Evolutionary conservation across 2,888 invertebrate genomes (phyloP), one percentile per base, ranked within the genome.

Genomic region (Tachina lurida): DNA sequence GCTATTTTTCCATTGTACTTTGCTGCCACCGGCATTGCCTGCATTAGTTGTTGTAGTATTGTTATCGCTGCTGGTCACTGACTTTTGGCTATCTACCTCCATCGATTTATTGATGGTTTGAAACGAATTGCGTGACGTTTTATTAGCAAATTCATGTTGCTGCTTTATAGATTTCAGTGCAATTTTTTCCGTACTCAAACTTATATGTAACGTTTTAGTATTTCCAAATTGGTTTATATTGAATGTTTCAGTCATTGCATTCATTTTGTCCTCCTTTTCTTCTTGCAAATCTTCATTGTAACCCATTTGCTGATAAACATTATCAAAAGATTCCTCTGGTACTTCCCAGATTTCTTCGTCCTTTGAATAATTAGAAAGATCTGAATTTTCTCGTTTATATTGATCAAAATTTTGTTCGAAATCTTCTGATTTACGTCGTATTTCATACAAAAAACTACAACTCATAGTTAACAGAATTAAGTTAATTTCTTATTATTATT

Each of bases 181-280:
- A 43, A 91, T 91, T 88, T 91, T 89, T 17, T 90, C 88, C 1
- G 87, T 73, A 75, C 87, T 90, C 54, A 91, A 84, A 52, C 88
- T 88, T 5, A 91, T 41, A 49, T 68, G 81, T 12, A 85, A 43
- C 13, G 49, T 60, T 52, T 70, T 19, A 83, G 78, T 43, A 89
- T 87, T 80, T 88, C 88, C 31, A 70, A 86, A 47, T 56, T 74
- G 83, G 8, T 62, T 62, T 43, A 52, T n/a, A 65, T 45, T 60
- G n/a, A 65, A 52, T 49, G 31, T 17, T 70, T 47, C 12, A 2
- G 68, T 15, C 70, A 71, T 31, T 47, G 54, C 10, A 54, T 17
- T 45, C 8, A 49, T 43, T 58, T 71, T 19, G 19, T 62, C 54
- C 17, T 62, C 58, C 39, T 41, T 58, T 15, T 62, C 67, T 13